Evolutionary conservation across 1,140 invertebrate genomes (phyloP), one percentile per base, ranked within the genome.

Genomic region (Hyposmocoma kahamanoa): DNA sequence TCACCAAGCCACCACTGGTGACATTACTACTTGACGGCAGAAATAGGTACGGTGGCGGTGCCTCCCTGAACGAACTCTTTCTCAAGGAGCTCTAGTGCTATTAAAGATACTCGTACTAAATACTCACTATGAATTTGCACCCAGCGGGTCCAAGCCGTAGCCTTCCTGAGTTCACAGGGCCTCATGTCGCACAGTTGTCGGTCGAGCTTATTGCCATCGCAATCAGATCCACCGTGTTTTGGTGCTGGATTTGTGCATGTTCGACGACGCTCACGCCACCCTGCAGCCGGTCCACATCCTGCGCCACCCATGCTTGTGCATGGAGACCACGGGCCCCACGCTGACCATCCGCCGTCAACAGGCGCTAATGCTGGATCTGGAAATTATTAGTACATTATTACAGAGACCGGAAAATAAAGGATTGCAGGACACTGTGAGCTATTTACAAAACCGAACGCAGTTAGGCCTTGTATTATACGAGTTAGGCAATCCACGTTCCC

Each of bases 71-170:
- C n/a, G n/a, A n/a, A n/a, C n/a, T n/a, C n/a, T n/a, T n/a, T n/a
- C n/a, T n/a, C n/a, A n/a, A n/a, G n/a, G n/a, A n/a, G n/a, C n/a
- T n/a, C n/a, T n/a, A n/a, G n/a, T n/a, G n/a, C n/a, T n/a, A n/a
- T n/a, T n/a, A n/a, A n/a, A n/a, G n/a, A n/a, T n/a, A n/a, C n/a
- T n/a, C n/a, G n/a, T n/a, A n/a, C n/a, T n/a, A n/a, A n/a, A n/a
- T 20, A 62, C 66, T 68, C 22, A 85, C 82, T 67, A 20, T 72
- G 70, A 63, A 79, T 79, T 26, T 83, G 78, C 20, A 94, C 71
- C 94, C 95, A 96, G 0, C 91, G 91, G 0, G 94, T 94, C 94
- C 94, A 96, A 1, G 88, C 72, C 0, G 91, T 91, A 0, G 90
- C 86, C 55, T 90, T 90, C 42, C 89, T 89, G 9, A 90, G 91